Base-by-base conservation (phyloP, 1,140 invertebrate species). In the Pachypeltis micranthus region DNA sequence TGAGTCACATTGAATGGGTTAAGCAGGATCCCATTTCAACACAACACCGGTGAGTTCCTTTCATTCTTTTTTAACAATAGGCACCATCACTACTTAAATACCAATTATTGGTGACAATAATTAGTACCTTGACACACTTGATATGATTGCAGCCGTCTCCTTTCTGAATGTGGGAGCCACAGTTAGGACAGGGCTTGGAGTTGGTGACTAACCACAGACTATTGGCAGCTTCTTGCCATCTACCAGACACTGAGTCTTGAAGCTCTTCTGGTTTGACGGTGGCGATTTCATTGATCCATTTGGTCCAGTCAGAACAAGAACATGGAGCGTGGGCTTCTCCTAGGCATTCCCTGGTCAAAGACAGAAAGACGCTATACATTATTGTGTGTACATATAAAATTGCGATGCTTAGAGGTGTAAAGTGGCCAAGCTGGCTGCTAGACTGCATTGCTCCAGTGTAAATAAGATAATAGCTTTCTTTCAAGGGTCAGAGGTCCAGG, bases 141-240 rank as follows among this genome's bases (percentile, higher is more conserved):
- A 87, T 86, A 68, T 87, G 86, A 72, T 88, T 88, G 71, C 86
- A 88, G 0, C 86, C 86, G 73, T 87, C 86, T 71, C 86, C 87
- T 69, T 87, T 87, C 74, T 88, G 85, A 66, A 88, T 87, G 4
- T 85, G 85, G 64, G 82, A 83, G 67, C 83, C 82, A 71, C 86
- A 87, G 70, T 85, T 85, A 14, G 83, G 83, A 73, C 85, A 88
- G 10, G 84, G 81, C 72, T 87, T 88, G 10, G 84, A 86, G 73
- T 88, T 85, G 1, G 84, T 85, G 2, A 86, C 82, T 28, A 87
- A 71, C 85, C 85, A 87, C 3, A 86, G 72, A 68, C 79, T 83
- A 72, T 86, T 87, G 12, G 85, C 85, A 14, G 85, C 84, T 63
- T 81, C 78, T 74, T 86, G 84, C 26, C 79, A 81, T 44, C 82